A percentile compares a stretch with the other conserved stretches of the same genome.
Evolutionary conservation across 2,113 vertebrate genomes (phyloP).

Genomic region (Eptatretus burgeri): DNA sequence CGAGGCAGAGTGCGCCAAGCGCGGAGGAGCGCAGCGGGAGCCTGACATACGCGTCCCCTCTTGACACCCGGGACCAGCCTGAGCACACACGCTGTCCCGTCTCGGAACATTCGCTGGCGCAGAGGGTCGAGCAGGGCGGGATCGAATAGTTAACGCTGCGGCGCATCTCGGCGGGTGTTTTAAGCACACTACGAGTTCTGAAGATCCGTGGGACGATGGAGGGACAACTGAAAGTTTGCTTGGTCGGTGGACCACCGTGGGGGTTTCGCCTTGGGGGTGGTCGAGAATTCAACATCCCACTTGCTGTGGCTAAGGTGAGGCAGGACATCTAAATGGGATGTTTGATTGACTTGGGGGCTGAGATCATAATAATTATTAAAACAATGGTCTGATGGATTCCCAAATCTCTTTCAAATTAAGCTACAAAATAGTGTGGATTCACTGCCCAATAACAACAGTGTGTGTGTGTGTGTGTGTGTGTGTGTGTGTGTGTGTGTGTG

Average conservation of each 20-base stretch:
- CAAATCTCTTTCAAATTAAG: not conserved
- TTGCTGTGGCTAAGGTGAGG: not conserved
- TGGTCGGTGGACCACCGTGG: conserved; percentile 1
- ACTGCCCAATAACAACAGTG: not conserved
- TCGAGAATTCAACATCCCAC: not conserved
- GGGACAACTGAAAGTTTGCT: not conserved
- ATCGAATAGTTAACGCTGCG: too few species aligned
- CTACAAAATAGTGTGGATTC: not conserved
- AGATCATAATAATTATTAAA: not conserved
- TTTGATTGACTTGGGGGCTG: not conserved
- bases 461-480: not conserved
- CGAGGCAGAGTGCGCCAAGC: too few species aligned
- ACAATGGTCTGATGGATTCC: not conserved
- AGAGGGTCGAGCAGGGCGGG: too few species aligned
- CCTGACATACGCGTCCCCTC: too few species aligned
- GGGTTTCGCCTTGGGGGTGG: conserved; percentile 2
- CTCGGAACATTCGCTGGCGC: too few species aligned
- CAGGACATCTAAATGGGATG: not conserved
- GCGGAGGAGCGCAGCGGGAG: too few species aligned
- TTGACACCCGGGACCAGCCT: too few species aligned
- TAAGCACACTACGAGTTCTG: too few species aligned
- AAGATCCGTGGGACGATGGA: not conserved
- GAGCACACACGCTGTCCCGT: too few species aligned
- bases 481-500: not conserved
- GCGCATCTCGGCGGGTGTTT: too few species aligned